Evolutionary conservation across 2,797 vertebrate genomes (phyloP).

Genomic region (Rhynchotus rufescens): DNA sequence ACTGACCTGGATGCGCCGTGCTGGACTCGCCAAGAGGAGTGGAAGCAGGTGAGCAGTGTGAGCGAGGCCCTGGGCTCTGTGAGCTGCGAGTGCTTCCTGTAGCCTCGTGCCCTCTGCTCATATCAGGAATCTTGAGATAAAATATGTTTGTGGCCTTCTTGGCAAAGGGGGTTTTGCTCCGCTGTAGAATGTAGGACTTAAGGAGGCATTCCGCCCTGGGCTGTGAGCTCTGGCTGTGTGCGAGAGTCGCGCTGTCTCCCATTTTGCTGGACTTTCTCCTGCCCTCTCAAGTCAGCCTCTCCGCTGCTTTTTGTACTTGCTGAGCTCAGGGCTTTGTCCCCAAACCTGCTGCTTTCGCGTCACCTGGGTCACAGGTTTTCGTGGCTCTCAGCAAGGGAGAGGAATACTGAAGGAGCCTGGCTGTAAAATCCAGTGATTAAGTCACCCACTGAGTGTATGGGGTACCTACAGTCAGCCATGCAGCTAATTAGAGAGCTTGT

Average conservation of each 20-base stretch:
- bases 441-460: accelerated
- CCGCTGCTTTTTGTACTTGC: not conserved
- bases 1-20: not conserved
- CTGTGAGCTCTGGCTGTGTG: not conserved
- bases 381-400: not conserved
- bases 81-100: not conserved
- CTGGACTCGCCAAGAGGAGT: constrained; percentile 72
- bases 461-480: not conserved
- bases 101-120: not conserved
- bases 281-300: not conserved
- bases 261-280: not conserved
- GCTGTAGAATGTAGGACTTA: not conserved
- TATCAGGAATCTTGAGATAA: not conserved
- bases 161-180: not conserved
- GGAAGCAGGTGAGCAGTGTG: constrained; percentile 79
- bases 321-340: not conserved
- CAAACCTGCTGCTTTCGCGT: not conserved
- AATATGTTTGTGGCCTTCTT: not conserved
- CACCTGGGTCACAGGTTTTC: not conserved
- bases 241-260: not conserved
- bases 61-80: accelerated
- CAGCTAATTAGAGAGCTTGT: not conserved
- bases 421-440: not conserved
- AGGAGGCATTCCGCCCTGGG: not conserved
- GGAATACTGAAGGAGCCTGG: not conserved